Conservation (phyloP, 1,140 invertebrate species). For the Helicorthomorpha holstii region DNA sequence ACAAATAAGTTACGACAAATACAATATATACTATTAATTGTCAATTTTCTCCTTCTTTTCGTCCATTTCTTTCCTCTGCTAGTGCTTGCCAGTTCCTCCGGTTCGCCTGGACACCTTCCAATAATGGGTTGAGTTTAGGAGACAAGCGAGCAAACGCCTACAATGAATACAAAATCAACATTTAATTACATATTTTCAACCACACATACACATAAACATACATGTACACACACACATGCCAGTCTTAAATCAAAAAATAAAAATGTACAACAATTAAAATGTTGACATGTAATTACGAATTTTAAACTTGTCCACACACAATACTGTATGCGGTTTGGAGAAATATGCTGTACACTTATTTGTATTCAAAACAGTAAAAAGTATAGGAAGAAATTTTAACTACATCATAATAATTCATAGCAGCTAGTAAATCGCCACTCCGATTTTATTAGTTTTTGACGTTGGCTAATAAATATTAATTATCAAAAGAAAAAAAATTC, state of each 20-base stretch:
- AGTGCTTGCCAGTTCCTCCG: conserved; percentile 63
- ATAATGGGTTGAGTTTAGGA: conserved; percentile 53
- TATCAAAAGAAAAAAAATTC: too few relatives aligned
- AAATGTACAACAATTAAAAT: neutral
- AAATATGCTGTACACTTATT: too few relatives aligned
- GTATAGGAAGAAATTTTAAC: too few relatives aligned
- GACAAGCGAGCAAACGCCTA: conserved; percentile 70
- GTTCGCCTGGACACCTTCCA: conserved; percentile 68
- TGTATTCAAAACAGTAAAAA: too few relatives aligned
- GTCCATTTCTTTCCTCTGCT: conserved; percentile 24
- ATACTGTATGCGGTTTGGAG: neutral
- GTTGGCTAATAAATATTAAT: too few relatives aligned
- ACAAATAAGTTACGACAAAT: too few relatives aligned
- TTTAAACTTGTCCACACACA: neutral
- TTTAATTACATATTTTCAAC: neutral
- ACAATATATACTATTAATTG: neutral
- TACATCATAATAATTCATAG: too few relatives aligned
- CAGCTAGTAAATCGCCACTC: too few relatives aligned
- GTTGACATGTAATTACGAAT: too few relatives aligned
- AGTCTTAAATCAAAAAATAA: neutral
- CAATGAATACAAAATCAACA: conserved; percentile 17
- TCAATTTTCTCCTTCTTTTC: conserved; percentile 4
- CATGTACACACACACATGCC: neutral
- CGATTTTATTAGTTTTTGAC: too few relatives aligned
- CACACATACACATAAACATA: neutral